Evolutionary conservation across 2,888 invertebrate species (phyloP), one percentile per base, ranked within the genome.

Genomic region (Apeira syringaria): DNA sequence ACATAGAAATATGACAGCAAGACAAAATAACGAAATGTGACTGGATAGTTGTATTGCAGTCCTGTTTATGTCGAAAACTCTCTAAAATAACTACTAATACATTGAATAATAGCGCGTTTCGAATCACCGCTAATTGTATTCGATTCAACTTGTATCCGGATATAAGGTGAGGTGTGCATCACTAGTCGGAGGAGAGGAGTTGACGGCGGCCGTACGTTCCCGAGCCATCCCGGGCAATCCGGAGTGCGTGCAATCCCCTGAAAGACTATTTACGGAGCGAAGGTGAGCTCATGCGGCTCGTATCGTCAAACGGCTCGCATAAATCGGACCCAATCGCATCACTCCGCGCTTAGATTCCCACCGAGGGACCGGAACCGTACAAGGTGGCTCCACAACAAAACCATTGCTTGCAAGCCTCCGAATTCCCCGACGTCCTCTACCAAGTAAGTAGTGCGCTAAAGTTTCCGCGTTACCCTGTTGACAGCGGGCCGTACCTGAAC

Each of bases 281-380:
- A 47, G 47, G 38, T 36, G 40, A 29, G 39, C 31, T 41, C 44
- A 9, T 13, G 42, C 39, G 37, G 53, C 44, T 64, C 59, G 58
- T 67, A 61, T 58, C 55, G 50, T 48, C 52, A 54, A 63, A 63
- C 52, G 64, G 50, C 51, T 50, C 41, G 38, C 60, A 61, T 69
- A 68, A 75, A 74, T 72, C 62, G 67, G 61, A 59, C 58, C 63
- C 74, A 76, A 75, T 74, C 68, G 67, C 60, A 59, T 56, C 56
- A 46, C 46, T 57, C 50, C 31, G 36, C 38, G 51, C 48, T 47
- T 47, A 32, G 48, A 44, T 42, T 39, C 48, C 37, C 50, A 41
- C 25, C 36, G 27, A 27, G 33, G 43, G 47, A 32, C 46, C 36
- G 11, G 22, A 7, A 15, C 15, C 31, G 39, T 44, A 43, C 51